phyloP scores from a whole-genome alignment of 2,888 invertebrate species.

The Tetranychus piercei region DNA sequence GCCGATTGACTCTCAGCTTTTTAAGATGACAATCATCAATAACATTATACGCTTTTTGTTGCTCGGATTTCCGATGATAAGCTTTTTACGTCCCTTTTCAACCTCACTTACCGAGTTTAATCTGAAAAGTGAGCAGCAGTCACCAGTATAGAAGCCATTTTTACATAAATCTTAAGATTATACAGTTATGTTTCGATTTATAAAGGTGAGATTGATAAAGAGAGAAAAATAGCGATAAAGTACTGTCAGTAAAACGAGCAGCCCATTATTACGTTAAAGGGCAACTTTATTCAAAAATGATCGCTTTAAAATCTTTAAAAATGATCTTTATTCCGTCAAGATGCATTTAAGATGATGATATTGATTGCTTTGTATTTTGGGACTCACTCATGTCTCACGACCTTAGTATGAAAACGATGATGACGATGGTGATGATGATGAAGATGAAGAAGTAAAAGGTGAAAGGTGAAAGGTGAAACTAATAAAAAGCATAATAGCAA shows the following conservation, averaged over 20 bases:
- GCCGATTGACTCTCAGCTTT: background rate
- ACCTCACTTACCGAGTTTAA: background rate
- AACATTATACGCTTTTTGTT: background rate
- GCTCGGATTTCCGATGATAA: background rate
- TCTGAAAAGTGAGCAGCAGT: background rate
- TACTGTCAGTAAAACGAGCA: background rate
- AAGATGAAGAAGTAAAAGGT: background rate
- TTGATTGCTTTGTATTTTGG: too few relatives aligned
- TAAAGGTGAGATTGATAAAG: background rate
- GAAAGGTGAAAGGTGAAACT: background rate
- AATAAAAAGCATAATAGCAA: background rate
- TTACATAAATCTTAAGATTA: slow-evolving; percentile 5
- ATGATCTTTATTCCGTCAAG: background rate
- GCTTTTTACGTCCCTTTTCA: background rate
- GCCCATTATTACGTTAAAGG: background rate
- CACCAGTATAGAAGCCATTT: background rate
- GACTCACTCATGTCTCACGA: background rate
- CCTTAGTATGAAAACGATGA: background rate
- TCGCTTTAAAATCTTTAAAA: background rate
- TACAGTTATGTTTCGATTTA: background rate
- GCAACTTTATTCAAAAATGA: background rate
- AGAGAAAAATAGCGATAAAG: background rate
- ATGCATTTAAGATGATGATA: background rate
- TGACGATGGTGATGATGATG: background rate
- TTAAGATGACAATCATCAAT: background rate